These are phyloP conservation scores for Synanceia verrucosa DNA, from an alignment of 2,797 vertebrate species.

Conservation along the genomic window DNA sequence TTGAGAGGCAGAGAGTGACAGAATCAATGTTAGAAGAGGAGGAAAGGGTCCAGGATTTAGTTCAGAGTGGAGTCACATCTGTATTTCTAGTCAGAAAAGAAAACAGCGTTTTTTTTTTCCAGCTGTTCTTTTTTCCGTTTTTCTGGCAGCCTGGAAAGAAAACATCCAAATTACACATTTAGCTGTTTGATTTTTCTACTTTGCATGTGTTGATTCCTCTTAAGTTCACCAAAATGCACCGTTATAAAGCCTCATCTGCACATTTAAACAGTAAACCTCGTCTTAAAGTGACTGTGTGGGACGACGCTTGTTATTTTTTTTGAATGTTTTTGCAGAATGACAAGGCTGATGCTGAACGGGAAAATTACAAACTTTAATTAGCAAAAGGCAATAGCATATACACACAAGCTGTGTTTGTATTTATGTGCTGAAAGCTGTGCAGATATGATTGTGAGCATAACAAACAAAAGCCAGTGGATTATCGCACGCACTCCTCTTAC, in stretches of 20 bases:
- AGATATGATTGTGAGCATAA: slow-evolving; percentile 44
- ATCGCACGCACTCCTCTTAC: slow-evolving; percentile 6
- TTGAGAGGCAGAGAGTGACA: slow-evolving; percentile 2
- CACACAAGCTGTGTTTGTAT: slow-evolving; percentile 22
- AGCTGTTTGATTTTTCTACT: background rate
- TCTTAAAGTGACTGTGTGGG: too few relatives aligned
- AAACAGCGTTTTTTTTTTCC: background rate
- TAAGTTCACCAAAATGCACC: background rate
- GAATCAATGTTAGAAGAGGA: background rate
- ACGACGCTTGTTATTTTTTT: background rate
- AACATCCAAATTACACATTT: background rate
- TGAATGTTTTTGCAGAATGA: background rate
- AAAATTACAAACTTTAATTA: slow-evolving; percentile 71
- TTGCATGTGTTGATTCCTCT: background rate
- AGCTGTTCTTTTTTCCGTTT: background rate
- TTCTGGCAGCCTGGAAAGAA: background rate
- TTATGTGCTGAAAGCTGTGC: slow-evolving; percentile 34
- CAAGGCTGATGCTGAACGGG: slow-evolving; percentile 8
- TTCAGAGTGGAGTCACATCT: background rate
- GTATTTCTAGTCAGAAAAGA: background rate
- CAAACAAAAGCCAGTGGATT: slow-evolving; percentile 15
- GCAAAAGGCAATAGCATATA: slow-evolving; percentile 42
- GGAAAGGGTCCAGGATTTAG: background rate
- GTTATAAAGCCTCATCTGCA: background rate
- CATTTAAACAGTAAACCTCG: background rate